phyloP scores from a whole-genome alignment of 2,113 vertebrate genomes.

The Climacteris rufus region DNA sequence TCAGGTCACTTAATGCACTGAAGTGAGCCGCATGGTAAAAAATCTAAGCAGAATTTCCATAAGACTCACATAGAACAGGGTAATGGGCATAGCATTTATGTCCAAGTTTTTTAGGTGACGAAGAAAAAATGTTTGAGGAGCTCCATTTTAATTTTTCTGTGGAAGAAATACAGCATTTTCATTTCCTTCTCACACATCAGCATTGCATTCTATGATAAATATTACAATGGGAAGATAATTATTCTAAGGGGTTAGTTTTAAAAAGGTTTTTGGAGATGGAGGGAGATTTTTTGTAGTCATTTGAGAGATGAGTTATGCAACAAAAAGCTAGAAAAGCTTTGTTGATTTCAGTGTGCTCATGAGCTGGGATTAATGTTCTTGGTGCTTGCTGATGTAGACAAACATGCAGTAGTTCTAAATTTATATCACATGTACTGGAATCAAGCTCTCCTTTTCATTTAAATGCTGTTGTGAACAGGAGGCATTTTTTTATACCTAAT shows the following conservation, averaged over 20 bases:
- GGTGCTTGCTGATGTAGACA: slow-evolving; percentile 26
- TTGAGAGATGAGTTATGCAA: background rate
- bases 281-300: background rate
- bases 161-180: background rate
- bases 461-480: background rate
- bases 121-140: background rate
- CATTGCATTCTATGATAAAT: background rate
- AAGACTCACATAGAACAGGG: background rate
- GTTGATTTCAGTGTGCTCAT: background rate
- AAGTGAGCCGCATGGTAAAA: background rate
- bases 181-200: background rate
- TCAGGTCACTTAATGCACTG: background rate
- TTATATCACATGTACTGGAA: background rate
- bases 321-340: background rate
- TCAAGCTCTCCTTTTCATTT: background rate
- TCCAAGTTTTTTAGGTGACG: background rate
- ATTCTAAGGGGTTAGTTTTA: background rate
- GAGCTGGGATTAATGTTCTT: slow-evolving; percentile 17
- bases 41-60: background rate
- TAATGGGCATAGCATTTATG: background rate
- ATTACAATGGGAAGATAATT: background rate
- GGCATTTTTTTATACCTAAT: slow-evolving; percentile 2
- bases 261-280: background rate
- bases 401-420: background rate
- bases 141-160: background rate